Evolutionary conservation across 2,888 invertebrate genomes (phyloP).

Genomic region (Ichneumoninae sp.): DNA sequence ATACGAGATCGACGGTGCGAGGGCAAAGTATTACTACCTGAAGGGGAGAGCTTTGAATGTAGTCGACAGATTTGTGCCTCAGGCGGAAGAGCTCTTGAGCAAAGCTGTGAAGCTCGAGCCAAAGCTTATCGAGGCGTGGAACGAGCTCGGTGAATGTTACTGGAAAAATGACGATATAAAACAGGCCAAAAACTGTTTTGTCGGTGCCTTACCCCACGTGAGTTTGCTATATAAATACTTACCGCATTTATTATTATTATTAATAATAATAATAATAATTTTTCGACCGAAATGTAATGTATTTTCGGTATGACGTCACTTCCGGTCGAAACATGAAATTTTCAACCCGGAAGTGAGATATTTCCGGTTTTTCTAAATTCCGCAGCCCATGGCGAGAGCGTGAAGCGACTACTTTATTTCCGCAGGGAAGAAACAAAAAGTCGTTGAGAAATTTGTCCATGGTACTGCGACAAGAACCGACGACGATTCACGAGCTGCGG

Average conservation of each 20-base stretch:
- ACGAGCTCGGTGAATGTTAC: slow-evolving; percentile 94
- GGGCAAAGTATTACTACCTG: slow-evolving; percentile 89
- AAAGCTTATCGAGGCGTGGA: slow-evolving; percentile 93
- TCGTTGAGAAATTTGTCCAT: slow-evolving; percentile 93
- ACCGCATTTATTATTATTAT: too few relatives aligned
- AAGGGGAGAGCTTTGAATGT: slow-evolving; percentile 92
- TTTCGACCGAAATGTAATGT: too few relatives aligned
- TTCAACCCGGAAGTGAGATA: too few relatives aligned
- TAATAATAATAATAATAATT: too few relatives aligned
- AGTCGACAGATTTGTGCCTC: slow-evolving; percentile 87
- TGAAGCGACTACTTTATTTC: background rate
- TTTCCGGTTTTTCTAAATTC: too few relatives aligned
- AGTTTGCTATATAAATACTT: slow-evolving; percentile 71
- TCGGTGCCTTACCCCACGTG: slow-evolving; percentile 90
- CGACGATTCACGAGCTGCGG: slow-evolving; percentile 85
- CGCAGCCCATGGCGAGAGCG: too few relatives aligned
- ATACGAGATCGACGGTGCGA: slow-evolving; percentile 84
- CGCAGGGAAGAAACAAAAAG: slow-evolving; percentile 89
- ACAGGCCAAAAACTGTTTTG: slow-evolving; percentile 93
- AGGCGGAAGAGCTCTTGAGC: slow-evolving; percentile 90
- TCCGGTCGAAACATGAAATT: too few relatives aligned
- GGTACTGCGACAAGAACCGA: slow-evolving; percentile 89
- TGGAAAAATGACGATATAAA: slow-evolving; percentile 93
- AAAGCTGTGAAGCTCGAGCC: slow-evolving; percentile 95
- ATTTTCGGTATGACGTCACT: too few relatives aligned